Base-by-base conservation (phyloP, 1,140 invertebrate species). In the honey bee (Apis mellifera) region DNA sequence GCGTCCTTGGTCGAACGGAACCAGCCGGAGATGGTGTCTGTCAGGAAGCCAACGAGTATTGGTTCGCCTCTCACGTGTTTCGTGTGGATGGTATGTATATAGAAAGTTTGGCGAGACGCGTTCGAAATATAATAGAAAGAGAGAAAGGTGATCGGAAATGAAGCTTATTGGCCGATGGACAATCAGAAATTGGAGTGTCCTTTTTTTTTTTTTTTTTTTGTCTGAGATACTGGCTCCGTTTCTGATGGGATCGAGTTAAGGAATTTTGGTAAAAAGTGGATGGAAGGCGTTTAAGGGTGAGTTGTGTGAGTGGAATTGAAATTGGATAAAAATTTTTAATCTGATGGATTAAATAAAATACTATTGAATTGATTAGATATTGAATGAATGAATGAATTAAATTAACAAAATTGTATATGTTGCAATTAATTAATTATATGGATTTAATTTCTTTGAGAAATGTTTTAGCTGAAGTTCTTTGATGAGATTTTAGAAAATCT, bases 1-100 rank as follows among this genome's bases (percentile, higher is more conserved):
- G 75, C 83, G 84, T 86, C 65, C 71, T 54, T 81, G 32, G 19
- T 65, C 32, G 64, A 26, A 69, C 59, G 76, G 85, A 82, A 82
- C 65, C 42, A 83, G 74, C 84, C 87, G 89, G 88, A 90, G 88
- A 90, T 90, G 88, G 87, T 87, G 80, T 71, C 86, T 90, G 89
- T 89, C 85, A 89, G 85, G 70, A 84, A 89, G 88, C 89, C 89
- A 90, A 90, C 80, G 32, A 42, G 32, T 87, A 90, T 88, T 84
- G 78, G 78, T 60, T 84, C 78, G 55, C 70, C 57, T 68, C 81
- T 68, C 82, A 26, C 80, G 79, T 73, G 83, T 83, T 79, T 88
- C 83, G 79, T 72, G 32, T 19, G 32, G 32, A 42, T 11, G 23
- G 48, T 54, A 19, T 23, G 19, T 21, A 13, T 81, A 66, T 52